Evolutionary conservation across 2,888 invertebrate genomes (phyloP).

Genomic region (Adineta ricciae): DNA sequence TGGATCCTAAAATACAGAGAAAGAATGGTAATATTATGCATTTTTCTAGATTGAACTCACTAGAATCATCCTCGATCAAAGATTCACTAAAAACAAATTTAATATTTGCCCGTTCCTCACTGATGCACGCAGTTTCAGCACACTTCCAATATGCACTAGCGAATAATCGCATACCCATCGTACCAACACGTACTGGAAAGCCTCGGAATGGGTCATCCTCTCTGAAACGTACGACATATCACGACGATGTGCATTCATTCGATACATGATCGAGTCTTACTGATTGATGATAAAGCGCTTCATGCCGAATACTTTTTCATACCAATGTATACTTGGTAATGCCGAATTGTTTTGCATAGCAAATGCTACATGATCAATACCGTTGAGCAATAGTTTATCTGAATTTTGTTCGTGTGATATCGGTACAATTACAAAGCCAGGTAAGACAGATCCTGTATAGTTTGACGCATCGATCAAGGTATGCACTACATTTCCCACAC

Average conservation of each 20-base stretch:
- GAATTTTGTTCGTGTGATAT: not conserved
- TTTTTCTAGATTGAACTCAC: not conserved
- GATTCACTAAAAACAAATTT: slow-evolving; percentile 28
- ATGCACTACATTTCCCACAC: slow-evolving; percentile 51
- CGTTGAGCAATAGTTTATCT: not conserved
- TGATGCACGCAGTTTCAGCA: slow-evolving; percentile 42
- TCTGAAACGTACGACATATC: slow-evolving; percentile 38
- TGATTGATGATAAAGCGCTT: slow-evolving; percentile 47
- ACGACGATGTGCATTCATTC: too few relatives aligned
- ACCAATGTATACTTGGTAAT: slow-evolving; percentile 46
- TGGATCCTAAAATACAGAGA: not conserved
- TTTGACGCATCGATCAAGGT: slow-evolving; percentile 47
- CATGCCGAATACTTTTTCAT: slow-evolving; percentile 51
- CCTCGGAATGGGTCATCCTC: slow-evolving; percentile 47
- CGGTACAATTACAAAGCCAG: slow-evolving; percentile 39
- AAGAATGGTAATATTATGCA: not conserved
- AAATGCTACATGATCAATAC: slow-evolving; percentile 44
- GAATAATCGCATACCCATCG: slow-evolving; percentile 49
- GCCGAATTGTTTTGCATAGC: slow-evolving; percentile 45
- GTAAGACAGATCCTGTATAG: slow-evolving; percentile 48
- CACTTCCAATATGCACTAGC: slow-evolving; percentile 52
- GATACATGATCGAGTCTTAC: slow-evolving; percentile 37
- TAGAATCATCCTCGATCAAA: not conserved
- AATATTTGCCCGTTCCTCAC: not conserved
- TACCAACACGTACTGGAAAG: slow-evolving; percentile 45